Percentiles rank a stretch among this genome's conserved stretches.
Conservation (phyloP, 2,888 invertebrate genomes). For the Harpalus rufipes region DNA sequence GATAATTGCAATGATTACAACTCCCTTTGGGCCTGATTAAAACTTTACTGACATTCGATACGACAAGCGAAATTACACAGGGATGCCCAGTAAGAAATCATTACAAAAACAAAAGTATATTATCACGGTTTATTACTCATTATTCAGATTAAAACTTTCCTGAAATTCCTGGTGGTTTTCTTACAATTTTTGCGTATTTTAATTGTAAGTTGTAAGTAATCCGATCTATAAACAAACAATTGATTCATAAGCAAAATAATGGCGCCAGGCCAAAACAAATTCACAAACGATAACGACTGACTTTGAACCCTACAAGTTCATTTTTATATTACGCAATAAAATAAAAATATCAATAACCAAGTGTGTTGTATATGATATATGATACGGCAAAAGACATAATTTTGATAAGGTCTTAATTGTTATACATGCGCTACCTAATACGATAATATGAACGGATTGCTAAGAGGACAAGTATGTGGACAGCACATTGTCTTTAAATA, state of each 20-base stretch:
- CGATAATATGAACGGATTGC: background rate
- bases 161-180: background rate
- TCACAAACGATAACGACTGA: conserved; percentile 7
- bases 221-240: background rate
- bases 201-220: conserved; percentile 1
- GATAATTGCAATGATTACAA: conserved; percentile 76
- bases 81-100: background rate
- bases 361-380: background rate
- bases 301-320: conserved; percentile 22
- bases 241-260: background rate
- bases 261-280: background rate
- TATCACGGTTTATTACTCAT: background rate
- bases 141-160: background rate
- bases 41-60: conserved; percentile 60
- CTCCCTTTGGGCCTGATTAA: conserved; percentile 77
- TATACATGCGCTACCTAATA: background rate
- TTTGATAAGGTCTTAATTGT: background rate
- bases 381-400: background rate
- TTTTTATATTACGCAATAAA: conserved; percentile 23
- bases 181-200: background rate
- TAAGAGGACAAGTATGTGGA: background rate
- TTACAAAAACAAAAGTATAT: background rate
- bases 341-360: conserved; percentile 23
- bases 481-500: too few species aligned
- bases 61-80: conserved; percentile 4